phyloP scores from a whole-genome alignment of 2,888 invertebrate genomes.

The Drosophila ustulata region DNA sequence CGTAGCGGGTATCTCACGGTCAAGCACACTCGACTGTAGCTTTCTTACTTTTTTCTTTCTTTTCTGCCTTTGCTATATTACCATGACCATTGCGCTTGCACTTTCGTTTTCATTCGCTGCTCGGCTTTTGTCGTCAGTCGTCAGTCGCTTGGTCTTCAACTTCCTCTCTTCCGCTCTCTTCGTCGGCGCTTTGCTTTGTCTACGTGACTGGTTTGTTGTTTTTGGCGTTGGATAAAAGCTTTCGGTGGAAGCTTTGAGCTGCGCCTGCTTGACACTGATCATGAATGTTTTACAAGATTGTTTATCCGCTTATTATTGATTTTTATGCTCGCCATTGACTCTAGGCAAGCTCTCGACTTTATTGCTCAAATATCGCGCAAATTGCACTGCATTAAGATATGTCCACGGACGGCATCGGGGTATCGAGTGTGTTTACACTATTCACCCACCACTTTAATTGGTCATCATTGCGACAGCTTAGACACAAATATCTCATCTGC shows the following conservation, averaged over 20 bases:
- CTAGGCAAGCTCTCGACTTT: conserved; percentile 4
- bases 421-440: background rate
- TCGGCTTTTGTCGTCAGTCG: conserved; percentile 1
- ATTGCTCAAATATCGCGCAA: conserved; percentile 15
- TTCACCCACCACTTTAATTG: background rate
- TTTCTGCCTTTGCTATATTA: background rate
- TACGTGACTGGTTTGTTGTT: conserved; percentile 29
- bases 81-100: conserved; percentile 48
- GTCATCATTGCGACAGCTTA: conserved; percentile 1
- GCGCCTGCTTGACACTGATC: conserved; percentile 31
- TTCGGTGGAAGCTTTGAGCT: conserved; percentile 22
- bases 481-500: background rate
- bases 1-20: background rate
- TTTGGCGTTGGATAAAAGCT: conserved; percentile 21
- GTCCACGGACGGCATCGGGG: background rate
- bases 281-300: conserved; percentile 48
- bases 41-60: conserved; percentile 1
- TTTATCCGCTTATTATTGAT: conserved; percentile 38
- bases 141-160: background rate
- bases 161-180: conserved; percentile 2
- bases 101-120: conserved; percentile 70
- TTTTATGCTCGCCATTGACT: conserved; percentile 21
- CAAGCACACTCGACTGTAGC: conserved; percentile 2
- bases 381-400: conserved; percentile 7
- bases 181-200: conserved; percentile 4